These are phyloP conservation scores for Monochamus saltuarius DNA, from an alignment of 1,140 invertebrate genomes.

Conservation along the genomic window DNA sequence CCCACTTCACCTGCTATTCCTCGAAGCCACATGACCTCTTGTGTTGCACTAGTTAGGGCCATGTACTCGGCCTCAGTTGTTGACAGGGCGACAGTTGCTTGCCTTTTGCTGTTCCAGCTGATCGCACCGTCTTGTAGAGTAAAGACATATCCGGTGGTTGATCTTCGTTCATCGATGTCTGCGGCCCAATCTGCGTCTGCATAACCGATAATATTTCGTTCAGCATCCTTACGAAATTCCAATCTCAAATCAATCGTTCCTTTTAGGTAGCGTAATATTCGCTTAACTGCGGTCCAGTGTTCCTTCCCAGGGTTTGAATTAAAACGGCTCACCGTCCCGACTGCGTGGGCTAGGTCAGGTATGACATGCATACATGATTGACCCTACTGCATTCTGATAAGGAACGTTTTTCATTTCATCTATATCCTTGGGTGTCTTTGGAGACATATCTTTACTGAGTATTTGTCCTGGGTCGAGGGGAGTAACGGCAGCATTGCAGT, in stretches of 20 bases:
- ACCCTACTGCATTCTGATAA: slow-evolving; percentile 46
- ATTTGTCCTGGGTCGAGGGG: slow-evolving; percentile 7
- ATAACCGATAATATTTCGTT: slow-evolving; percentile 16
- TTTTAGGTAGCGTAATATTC: slow-evolving; percentile 50
- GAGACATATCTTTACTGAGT: not conserved
- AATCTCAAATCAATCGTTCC: slow-evolving; percentile 35
- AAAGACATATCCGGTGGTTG: slow-evolving; percentile 47
- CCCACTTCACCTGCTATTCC: slow-evolving; percentile 4
- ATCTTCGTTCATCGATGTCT: slow-evolving; percentile 35
- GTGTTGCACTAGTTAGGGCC: slow-evolving; percentile 34
- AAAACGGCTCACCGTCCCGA: slow-evolving; percentile 42
- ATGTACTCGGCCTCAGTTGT: slow-evolving; percentile 51
- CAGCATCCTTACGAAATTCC: not conserved
- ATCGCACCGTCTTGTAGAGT: slow-evolving; percentile 35
- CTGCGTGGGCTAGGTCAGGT: slow-evolving; percentile 51
- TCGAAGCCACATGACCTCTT: slow-evolving; percentile 28
- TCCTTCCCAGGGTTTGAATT: slow-evolving; percentile 25
- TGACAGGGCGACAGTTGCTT: slow-evolving; percentile 43
- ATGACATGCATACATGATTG: slow-evolving; percentile 49
- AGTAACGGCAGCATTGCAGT: slow-evolving; percentile 30
- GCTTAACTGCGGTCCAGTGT: slow-evolving; percentile 47
- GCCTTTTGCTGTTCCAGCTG: slow-evolving; percentile 44
- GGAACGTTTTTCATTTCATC: not conserved
- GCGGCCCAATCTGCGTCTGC: slow-evolving; percentile 46
- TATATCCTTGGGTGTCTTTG: not conserved